A percentile compares a stretch with the other conserved stretches of the same genome.
Evolutionary conservation across 1,140 invertebrate genomes (phyloP).

Genomic region (Chionoecetes opilio): DNA sequence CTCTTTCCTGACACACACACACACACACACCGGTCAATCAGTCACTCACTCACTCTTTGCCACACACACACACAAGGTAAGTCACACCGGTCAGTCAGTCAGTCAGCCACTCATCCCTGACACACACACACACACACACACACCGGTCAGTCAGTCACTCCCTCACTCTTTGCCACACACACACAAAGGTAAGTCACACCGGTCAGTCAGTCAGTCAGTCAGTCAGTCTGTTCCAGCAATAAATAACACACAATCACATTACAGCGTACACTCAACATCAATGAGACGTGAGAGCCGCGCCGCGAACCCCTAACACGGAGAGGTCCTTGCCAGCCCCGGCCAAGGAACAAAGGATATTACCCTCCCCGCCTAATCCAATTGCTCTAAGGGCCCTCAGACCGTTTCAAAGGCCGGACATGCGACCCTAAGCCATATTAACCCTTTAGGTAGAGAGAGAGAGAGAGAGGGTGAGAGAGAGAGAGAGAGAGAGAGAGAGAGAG

Average conservation of each 20-base stretch:
- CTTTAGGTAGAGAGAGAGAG: constrained; percentile 56
- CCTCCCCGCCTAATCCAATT: constrained; percentile 72
- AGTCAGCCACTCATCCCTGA: too few species aligned
- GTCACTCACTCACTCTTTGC: too few species aligned
- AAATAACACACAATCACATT: constrained; percentile 70
- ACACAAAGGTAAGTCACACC: too few species aligned
- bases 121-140: too few species aligned
- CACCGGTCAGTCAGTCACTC: too few species aligned
- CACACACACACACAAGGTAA: too few species aligned
- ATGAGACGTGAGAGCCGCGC: constrained; percentile 21
- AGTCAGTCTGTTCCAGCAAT: constrained; percentile 35
- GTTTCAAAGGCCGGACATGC: constrained; percentile 66
- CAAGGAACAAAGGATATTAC: constrained; percentile 72
- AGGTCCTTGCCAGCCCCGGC: constrained; percentile 64
- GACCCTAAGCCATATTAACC: constrained; percentile 76
- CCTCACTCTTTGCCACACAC: too few species aligned
- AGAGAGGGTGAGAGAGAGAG: too few species aligned
- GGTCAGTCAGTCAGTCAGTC: too few species aligned
- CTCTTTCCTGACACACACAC: too few species aligned
- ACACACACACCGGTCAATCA: too few species aligned
- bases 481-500: constrained; percentile 39
- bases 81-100: too few species aligned
- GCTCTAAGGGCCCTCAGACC: constrained; percentile 63
- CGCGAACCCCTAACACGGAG: constrained; percentile 53
- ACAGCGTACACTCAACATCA: constrained; percentile 49